phyloP scores from a whole-genome alignment of 2,888 invertebrate species.

The Ischnus inquisitorius region DNA sequence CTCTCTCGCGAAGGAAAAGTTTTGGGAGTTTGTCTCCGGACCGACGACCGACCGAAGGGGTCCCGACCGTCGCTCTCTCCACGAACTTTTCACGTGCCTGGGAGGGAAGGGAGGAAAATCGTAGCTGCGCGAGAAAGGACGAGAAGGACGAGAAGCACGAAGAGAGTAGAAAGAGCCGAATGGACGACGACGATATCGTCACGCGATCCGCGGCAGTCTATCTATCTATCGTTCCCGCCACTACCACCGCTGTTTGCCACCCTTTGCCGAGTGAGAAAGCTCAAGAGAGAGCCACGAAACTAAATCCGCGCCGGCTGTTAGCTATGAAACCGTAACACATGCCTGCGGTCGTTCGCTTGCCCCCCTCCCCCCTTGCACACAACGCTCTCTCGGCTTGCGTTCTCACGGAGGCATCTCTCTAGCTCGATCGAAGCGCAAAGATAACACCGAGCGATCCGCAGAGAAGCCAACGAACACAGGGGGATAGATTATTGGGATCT shows the following conservation, averaged over 20 bases:
- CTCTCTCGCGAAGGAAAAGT: constrained; percentile 64
- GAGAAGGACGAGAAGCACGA: constrained; percentile 32
- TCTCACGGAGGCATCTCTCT: constrained; percentile 6
- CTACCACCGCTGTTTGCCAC: constrained; percentile 14
- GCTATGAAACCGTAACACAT: constrained; percentile 75
- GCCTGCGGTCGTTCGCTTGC: constrained; percentile 67
- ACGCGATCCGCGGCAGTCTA: constrained; percentile 70
- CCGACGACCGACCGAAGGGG: constrained; percentile 43
- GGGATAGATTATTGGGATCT: not conserved
- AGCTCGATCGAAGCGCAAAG: constrained; percentile 29
- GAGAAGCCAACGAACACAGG: not conserved
- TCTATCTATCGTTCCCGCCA: constrained; percentile 68
- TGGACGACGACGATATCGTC: constrained; percentile 71
- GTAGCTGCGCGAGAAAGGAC: constrained; percentile 6
- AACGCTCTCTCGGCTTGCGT: not conserved
- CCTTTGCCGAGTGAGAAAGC: constrained; percentile 19
- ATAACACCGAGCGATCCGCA: constrained; percentile 20
- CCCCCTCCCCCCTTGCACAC: constrained; percentile 26
- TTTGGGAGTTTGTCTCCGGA: constrained; percentile 66
- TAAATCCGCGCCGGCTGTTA: constrained; percentile 75
- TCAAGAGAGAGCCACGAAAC: constrained; percentile 59
- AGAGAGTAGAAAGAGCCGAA: constrained; percentile 35
- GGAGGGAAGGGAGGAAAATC: constrained; percentile 20
- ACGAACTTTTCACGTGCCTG: constrained; percentile 61
- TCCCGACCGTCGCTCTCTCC: constrained; percentile 54